Percentiles rank a stretch among this genome's conserved stretches.
phyloP scores from a whole-genome alignment of 2,888 invertebrate species.

The Thymelicus acteon region DNA sequence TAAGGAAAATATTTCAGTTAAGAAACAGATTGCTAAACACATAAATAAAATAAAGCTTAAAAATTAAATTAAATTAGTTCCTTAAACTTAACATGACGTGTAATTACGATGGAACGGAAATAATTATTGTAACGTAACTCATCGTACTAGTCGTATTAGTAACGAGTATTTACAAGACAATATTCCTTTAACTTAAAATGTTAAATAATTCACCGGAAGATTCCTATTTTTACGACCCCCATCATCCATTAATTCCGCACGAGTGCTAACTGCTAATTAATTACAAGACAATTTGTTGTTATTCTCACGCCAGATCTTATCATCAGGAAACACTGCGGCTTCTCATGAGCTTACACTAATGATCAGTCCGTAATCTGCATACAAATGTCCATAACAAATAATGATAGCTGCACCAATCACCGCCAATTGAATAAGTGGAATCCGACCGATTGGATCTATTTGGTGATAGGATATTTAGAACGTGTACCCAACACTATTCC shows the following conservation, averaged over 20 bases:
- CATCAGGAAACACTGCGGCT: conserved; percentile 23
- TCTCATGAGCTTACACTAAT: conserved; percentile 34
- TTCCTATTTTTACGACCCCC: not conserved
- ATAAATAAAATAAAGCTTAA: not conserved
- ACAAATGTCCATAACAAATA: conserved; percentile 37
- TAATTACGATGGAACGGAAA: not conserved
- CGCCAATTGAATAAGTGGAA: conserved; percentile 38
- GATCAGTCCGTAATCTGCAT: conserved; percentile 33
- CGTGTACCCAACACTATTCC: conserved; percentile 34
- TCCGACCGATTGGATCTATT: conserved; percentile 36
- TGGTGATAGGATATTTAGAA: conserved; percentile 35
- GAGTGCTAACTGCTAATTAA: conserved; percentile 30
- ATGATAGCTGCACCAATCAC: conserved; percentile 37
- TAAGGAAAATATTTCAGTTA: too few species aligned
- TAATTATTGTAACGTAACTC: not conserved
- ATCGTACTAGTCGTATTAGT: not conserved
- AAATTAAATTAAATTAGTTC: too few species aligned
- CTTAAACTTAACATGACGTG: not conserved
- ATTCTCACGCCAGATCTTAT: conserved; percentile 22
- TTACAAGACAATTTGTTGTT: conserved; percentile 33
- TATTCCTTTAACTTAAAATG: not conserved
- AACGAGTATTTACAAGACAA: not conserved
- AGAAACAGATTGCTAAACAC: not conserved
- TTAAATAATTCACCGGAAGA: not conserved
- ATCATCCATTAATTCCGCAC: conserved; percentile 1